A percentile compares a stretch with the other conserved stretches of the same genome.
phyloP scores from a whole-genome alignment of 2,113 vertebrate species.

The Cynopterus brachyotis region DNA sequence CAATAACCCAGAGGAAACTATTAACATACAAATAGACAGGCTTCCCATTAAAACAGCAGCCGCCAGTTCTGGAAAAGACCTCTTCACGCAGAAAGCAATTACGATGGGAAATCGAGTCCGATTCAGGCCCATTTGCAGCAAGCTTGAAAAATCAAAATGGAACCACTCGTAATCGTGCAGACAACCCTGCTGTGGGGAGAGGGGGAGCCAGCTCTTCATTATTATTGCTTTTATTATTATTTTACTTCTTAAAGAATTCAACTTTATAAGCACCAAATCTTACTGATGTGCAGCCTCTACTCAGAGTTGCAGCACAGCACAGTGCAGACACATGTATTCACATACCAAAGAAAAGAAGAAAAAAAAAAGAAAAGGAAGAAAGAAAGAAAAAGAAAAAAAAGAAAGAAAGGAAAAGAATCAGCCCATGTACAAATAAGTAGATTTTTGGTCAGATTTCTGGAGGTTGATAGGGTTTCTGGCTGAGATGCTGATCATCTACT shows the following conservation, averaged over 20 bases:
- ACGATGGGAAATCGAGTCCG: constrained; percentile 68
- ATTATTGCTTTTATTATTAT: constrained; percentile 53
- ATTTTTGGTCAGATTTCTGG: not conserved
- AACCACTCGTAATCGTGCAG: constrained; percentile 65
- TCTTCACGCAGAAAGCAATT: constrained; percentile 80
- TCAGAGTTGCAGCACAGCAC: not conserved
- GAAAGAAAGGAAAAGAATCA: not conserved
- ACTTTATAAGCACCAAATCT: constrained; percentile 7
- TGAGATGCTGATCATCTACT: not conserved
- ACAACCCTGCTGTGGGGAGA: constrained; percentile 36
- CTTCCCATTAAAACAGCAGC: constrained; percentile 85
- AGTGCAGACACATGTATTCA: rapidly evolving
- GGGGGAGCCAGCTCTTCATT: not conserved
- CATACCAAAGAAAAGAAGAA: not conserved
- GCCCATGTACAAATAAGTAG: not conserved
- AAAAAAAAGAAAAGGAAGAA: not conserved
- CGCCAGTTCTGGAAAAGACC: constrained; percentile 78
- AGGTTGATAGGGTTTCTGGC: constrained; percentile 26
- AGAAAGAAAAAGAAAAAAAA: not conserved
- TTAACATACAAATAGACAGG: constrained; percentile 88
- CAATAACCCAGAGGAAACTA: constrained; percentile 85
- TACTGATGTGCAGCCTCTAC: not conserved
- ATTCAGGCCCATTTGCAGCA: constrained; percentile 74
- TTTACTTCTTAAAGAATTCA: not conserved
- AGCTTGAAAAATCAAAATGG: constrained; percentile 77